These are phyloP conservation scores for Dryadula phaetusa DNA, from an alignment of 2,888 invertebrate genomes.

Conservation along the genomic window DNA sequence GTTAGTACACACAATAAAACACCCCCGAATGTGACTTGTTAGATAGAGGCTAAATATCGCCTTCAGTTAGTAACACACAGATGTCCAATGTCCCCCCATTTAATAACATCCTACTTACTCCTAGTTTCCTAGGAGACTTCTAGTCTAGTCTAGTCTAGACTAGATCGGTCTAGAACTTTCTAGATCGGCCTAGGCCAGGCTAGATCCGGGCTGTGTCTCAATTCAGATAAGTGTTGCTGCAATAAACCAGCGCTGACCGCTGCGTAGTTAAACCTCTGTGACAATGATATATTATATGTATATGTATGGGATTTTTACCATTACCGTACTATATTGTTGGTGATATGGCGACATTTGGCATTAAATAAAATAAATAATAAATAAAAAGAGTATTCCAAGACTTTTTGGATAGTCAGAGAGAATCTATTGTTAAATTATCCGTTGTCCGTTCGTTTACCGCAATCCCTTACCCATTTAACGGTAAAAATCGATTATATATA, in stretches of 20 bases:
- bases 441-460: no score
- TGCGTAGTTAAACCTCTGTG: conserved; percentile 84
- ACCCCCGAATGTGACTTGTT: not conserved
- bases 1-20: conserved; percentile 41
- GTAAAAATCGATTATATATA: no score
- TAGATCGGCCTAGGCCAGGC: conserved; percentile 56
- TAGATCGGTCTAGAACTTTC: conserved; percentile 51
- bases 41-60: not conserved
- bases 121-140: conserved; percentile 56
- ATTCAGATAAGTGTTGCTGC: conserved; percentile 81
- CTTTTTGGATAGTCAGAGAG: no score
- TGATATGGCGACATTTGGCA: conserved; percentile 60
- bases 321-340: conserved; percentile 62
- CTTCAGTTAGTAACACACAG: conserved; percentile 65
- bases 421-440: no score
- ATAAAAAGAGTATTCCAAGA: no score
- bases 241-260: conserved; percentile 80
- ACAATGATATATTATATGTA: conserved; percentile 58
- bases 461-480: no score
- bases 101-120: conserved; percentile 72
- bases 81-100: conserved; percentile 58
- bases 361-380: no score
- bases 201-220: conserved; percentile 74
- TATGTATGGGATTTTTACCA: conserved; percentile 69
- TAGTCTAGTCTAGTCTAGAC: conserved; percentile 50